These are phyloP conservation scores for Diplosoma virens DNA, from an alignment of 23 tunicate genomes.

Conservation along the genomic window DNA sequence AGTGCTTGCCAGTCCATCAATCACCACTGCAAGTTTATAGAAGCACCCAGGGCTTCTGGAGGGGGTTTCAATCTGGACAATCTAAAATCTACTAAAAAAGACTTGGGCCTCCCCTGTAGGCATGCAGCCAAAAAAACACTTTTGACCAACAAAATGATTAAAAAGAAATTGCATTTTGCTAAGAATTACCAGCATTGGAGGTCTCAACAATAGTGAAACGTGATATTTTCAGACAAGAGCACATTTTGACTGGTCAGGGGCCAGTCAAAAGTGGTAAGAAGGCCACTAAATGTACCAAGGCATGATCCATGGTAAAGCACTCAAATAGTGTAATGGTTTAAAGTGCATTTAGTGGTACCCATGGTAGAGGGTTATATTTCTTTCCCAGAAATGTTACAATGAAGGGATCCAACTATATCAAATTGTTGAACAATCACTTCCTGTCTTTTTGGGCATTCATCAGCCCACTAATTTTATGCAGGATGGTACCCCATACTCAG, in stretches of 20 bases:
- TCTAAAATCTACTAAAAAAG: conserved; percentile 9
- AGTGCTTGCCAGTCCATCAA: conserved; percentile 24
- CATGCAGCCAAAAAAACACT: conserved; percentile 19
- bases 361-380: conserved; percentile 6
- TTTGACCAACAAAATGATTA: conserved; percentile 7
- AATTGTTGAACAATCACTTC: conserved; percentile 3
- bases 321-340: conserved; percentile 18
- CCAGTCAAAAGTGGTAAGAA: conserved; percentile 20
- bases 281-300: conserved; percentile 13
- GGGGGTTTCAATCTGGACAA: conserved; percentile 4
- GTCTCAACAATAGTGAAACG: conserved; percentile 13
- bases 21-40: conserved; percentile 13
- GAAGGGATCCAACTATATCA: conserved; percentile 5
- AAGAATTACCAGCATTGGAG: conserved; percentile 19
- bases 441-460: conserved; percentile 20
- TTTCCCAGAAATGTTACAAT: conserved; percentile 6
- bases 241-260: conserved; percentile 17
- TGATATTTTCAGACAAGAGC: conserved; percentile 17
- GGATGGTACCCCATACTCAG: neutral
- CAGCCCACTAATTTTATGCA: conserved; percentile 26
- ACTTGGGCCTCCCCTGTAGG: conserved; percentile 18
- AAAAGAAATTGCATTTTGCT: conserved; percentile 16
- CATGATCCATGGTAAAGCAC: conserved; percentile 15
- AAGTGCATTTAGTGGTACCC: conserved; percentile 17
- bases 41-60: conserved; percentile 24